Conservation (phyloP, 2,888 invertebrate species). For the Rotaria socialis region DNA sequence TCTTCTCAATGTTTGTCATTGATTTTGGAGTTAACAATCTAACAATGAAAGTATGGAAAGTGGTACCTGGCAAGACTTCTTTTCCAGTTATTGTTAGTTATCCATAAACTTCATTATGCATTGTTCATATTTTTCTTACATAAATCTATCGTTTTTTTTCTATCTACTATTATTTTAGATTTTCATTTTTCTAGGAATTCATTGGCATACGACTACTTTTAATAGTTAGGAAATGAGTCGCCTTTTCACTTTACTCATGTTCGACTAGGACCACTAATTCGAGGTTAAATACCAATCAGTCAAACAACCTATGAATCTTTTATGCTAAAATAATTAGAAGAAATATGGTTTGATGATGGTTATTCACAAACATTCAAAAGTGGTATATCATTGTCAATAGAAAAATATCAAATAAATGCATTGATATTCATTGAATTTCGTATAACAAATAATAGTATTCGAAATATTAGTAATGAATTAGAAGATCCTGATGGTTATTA, state of each 20-base stretch:
- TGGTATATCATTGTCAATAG: not conserved
- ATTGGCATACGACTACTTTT: too few species aligned
- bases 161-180: not conserved
- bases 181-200: not conserved
- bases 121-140: not conserved
- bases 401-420: not conserved
- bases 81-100: slow-evolving; percentile 30
- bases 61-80: not conserved
- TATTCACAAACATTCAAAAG: not conserved
- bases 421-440: not conserved
- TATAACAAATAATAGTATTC: slow-evolving; percentile 9
- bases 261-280: too few species aligned
- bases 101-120: not conserved
- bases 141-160: too few species aligned
- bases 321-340: too few species aligned
- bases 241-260: too few species aligned
- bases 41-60: slow-evolving; percentile 32
- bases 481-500: not conserved
- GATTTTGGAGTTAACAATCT: slow-evolving; percentile 7
- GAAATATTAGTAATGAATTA: slow-evolving; percentile 16
- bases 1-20: slow-evolving; percentile 19
- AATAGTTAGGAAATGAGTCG: too few species aligned
- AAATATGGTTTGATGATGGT: slow-evolving; percentile 21
- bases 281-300: too few species aligned
- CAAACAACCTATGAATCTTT: too few species aligned